Evolutionary conservation across 2,113 vertebrate genomes (phyloP).

Genomic region (Gallinago jamesoni): DNA sequence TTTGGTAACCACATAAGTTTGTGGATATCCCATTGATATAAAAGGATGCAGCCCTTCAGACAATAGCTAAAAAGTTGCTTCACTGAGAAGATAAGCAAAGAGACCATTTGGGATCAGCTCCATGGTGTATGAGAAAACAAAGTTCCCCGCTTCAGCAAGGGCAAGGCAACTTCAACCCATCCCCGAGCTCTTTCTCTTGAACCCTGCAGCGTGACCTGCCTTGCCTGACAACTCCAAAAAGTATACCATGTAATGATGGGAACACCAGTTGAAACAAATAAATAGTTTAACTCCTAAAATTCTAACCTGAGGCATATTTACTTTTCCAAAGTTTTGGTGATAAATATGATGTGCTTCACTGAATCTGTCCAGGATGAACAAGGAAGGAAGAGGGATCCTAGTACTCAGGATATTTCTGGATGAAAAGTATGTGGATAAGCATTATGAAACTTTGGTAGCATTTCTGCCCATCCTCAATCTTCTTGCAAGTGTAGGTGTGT

Average conservation of each 20-base stretch:
- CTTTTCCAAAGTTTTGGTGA: neutral
- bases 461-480: neutral
- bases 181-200: neutral
- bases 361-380: constrained; percentile 47
- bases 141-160: neutral
- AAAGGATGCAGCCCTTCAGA: neutral
- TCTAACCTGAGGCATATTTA: neutral
- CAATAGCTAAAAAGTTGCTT: neutral
- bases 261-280: constrained; percentile 19
- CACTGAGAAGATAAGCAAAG: neutral
- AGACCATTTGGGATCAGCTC: neutral
- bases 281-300: constrained; percentile 46
- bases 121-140: neutral
- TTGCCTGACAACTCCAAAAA: neutral
- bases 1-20: neutral
- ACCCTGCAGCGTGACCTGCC: neutral
- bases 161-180: neutral
- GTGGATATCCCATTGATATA: neutral
- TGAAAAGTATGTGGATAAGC: neutral
- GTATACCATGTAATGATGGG: neutral
- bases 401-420: neutral
- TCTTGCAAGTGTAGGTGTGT: neutral
- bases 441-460: neutral
- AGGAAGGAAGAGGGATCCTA: constrained; percentile 43
- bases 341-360: constrained; percentile 13